phyloP scores from a whole-genome alignment of 2,113 vertebrate genomes.

The Catagonus wagneri region DNA sequence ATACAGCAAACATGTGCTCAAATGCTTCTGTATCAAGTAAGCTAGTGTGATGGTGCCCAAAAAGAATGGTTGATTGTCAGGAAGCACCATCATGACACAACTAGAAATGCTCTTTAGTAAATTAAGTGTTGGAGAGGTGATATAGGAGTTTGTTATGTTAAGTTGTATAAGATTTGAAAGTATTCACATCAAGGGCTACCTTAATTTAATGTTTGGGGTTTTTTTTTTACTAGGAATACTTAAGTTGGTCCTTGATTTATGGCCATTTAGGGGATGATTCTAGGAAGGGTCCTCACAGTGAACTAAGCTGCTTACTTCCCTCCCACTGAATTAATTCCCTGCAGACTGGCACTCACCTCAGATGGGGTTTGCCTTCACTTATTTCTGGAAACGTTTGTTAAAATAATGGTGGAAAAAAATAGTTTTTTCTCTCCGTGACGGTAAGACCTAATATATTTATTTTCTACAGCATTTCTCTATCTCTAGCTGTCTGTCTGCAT shows the following conservation, averaged over 20 bases:
- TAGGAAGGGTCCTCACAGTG: not conserved
- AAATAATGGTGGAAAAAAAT: not conserved
- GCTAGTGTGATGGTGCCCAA: not conserved
- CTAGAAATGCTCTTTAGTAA: not conserved
- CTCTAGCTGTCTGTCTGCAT: not conserved
- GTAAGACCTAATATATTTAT: slow-evolving; percentile 9
- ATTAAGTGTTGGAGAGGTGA: not conserved
- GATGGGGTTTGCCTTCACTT: not conserved
- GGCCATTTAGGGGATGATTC: not conserved
- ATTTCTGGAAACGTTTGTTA: slow-evolving; percentile 35
- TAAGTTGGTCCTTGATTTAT: not conserved
- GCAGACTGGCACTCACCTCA: not conserved
- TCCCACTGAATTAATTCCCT: slow-evolving; percentile 22
- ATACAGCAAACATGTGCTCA: not conserved
- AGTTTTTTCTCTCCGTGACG: not conserved
- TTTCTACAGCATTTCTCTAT: slow-evolving; percentile 53
- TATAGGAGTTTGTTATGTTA: slow-evolving; percentile 33
- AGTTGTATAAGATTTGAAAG: not conserved
- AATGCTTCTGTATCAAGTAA: not conserved
- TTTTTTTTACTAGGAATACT: not conserved
- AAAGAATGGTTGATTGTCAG: not conserved
- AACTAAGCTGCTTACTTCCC: not conserved
- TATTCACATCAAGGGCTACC: not conserved
- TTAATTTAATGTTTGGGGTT: not conserved
- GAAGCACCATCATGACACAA: not conserved